Conservation (phyloP, 2,888 invertebrate species). For the Ellobium chinense region DNA sequence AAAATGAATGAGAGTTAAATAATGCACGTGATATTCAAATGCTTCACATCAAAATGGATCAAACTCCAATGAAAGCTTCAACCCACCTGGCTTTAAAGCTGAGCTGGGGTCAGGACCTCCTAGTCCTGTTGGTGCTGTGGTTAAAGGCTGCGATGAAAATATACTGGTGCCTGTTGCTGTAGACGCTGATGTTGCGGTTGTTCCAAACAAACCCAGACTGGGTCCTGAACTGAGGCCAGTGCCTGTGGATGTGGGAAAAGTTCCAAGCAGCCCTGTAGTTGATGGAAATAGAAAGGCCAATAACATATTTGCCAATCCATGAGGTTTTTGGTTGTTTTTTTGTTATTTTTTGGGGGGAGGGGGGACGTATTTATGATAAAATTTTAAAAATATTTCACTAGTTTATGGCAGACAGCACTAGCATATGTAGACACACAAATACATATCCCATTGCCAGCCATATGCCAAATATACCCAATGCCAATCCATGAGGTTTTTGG, state of each 20-base stretch:
- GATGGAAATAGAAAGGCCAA: too few species aligned
- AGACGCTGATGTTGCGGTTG: conserved; percentile 41
- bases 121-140: conserved; percentile 82
- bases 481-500: too few species aligned
- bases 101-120: conserved; percentile 83
- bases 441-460: too few species aligned
- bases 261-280: conserved; percentile 30
- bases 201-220: conserved; percentile 38
- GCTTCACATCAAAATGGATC: neutral
- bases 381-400: too few species aligned
- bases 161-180: conserved; percentile 59
- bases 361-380: too few species aligned
- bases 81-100: conserved; percentile 56
- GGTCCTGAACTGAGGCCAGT: conserved; percentile 41
- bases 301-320: too few species aligned
- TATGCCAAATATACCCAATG: too few species aligned
- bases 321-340: too few species aligned
- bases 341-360: too few species aligned
- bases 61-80: neutral
- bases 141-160: conserved; percentile 74
- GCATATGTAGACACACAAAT: too few species aligned
- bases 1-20: neutral
- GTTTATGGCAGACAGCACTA: too few species aligned
- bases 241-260: conserved; percentile 46
- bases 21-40: too few species aligned